Conservation (phyloP, 1,140 invertebrate genomes). For the Pogonomyrmex californicus region DNA sequence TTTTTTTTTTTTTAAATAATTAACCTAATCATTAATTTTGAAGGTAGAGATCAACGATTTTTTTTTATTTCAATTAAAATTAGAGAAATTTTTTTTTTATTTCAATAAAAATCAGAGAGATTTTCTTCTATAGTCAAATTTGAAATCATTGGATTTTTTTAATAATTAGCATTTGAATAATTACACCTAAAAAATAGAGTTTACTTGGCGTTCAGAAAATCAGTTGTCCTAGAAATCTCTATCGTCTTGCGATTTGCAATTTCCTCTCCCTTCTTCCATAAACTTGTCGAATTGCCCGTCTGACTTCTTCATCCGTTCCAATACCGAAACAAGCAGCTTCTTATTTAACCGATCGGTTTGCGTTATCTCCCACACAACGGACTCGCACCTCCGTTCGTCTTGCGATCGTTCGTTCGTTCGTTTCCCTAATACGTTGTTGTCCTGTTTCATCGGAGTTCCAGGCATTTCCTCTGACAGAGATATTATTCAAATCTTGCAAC, state of each 20-base stretch:
- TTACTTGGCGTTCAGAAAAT: neutral
- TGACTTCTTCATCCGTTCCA: slow-evolving; percentile 88
- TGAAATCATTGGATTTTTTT: too few relatives aligned
- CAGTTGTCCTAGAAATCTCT: slow-evolving; percentile 74
- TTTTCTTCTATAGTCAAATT: too few relatives aligned
- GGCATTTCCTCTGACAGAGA: too few relatives aligned
- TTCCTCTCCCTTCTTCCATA: slow-evolving; percentile 72
- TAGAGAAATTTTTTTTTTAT: too few relatives aligned
- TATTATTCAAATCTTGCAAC: too few relatives aligned
- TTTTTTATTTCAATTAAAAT: too few relatives aligned
- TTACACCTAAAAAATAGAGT: neutral
- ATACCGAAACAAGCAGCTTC: slow-evolving; percentile 88
- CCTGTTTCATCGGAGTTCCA: too few relatives aligned
- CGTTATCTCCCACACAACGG: slow-evolving; percentile 86
- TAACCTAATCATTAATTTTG: too few relatives aligned
- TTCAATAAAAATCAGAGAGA: too few relatives aligned
- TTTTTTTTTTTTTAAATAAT: too few relatives aligned
- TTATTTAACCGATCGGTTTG: slow-evolving; percentile 90
- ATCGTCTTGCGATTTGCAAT: slow-evolving; percentile 67
- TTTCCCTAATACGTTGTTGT: slow-evolving; percentile 71
- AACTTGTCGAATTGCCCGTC: slow-evolving; percentile 76
- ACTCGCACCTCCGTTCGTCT: slow-evolving; percentile 55
- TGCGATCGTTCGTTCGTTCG: slow-evolving; percentile 71
- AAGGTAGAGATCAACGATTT: too few relatives aligned
- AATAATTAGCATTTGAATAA: too few relatives aligned